These are phyloP conservation scores for Zootermopsis nevadensis DNA, from an alignment of 2,888 invertebrate species.

Conservation along the genomic window DNA sequence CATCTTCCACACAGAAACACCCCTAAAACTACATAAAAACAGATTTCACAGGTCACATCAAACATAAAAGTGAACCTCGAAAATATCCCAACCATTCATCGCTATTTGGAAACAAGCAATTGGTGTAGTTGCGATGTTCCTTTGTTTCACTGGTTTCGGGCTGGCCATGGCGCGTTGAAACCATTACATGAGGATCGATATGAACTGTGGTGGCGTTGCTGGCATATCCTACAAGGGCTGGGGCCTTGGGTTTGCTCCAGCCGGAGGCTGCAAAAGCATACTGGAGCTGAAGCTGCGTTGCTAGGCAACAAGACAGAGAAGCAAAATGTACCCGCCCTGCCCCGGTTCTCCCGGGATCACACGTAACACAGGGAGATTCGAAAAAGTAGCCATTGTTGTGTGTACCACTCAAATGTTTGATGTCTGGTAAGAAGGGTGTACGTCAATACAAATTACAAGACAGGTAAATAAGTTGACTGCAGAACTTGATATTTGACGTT, in stretches of 20 bases:
- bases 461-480: no score
- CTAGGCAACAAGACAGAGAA: constrained; percentile 19
- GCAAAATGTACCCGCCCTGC: background rate
- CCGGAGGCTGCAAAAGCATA: constrained; percentile 20
- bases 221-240: constrained; percentile 12
- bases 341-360: constrained; percentile 7
- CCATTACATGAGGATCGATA: constrained; percentile 21
- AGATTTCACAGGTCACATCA: no score
- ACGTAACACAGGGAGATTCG: constrained; percentile 17
- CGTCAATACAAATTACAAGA: no score
- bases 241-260: constrained; percentile 29
- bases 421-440: no score
- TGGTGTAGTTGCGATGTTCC: background rate
- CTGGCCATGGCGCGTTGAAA: background rate
- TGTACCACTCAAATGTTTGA: no score
- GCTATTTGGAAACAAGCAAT: background rate
- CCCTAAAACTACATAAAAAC: no score
- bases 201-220: background rate
- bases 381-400: constrained; percentile 7
- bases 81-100: background rate
- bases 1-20: no score
- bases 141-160: constrained; percentile 15
- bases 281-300: constrained; percentile 7
- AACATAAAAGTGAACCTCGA: background rate
- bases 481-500: no score